phyloP scores from a whole-genome alignment of 2,797 vertebrate genomes.

The Chiroxiphia lanceolata region DNA sequence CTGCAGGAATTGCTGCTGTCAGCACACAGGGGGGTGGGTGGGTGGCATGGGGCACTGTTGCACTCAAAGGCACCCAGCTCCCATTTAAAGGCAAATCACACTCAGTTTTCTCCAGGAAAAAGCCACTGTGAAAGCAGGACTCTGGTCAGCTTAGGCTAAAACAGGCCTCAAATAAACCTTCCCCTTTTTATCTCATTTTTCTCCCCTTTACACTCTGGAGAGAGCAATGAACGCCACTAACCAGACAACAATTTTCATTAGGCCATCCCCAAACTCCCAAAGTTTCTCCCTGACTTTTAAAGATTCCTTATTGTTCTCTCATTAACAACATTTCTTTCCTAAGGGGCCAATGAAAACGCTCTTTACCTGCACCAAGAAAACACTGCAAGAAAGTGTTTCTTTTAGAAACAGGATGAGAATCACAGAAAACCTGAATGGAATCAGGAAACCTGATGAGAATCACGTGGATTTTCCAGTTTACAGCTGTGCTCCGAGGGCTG shows the following conservation, averaged over 20 bases:
- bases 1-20: neutral
- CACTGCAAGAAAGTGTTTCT: neutral
- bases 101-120: neutral
- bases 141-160: neutral
- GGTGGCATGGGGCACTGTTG: neutral
- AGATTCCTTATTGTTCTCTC: neutral
- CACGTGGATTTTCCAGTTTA: neutral
- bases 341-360: neutral
- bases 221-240: neutral
- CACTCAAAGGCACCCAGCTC: neutral
- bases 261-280: neutral
- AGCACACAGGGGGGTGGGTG: neutral
- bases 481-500: neutral
- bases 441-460: neutral
- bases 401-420: neutral
- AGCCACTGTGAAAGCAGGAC: neutral
- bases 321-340: neutral
- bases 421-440: neutral
- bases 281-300: neutral
- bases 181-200: neutral
- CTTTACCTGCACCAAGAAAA: neutral
- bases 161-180: neutral
- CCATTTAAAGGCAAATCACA: neutral
- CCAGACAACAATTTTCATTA: neutral
- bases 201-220: fast-evolving